Base-by-base conservation (phyloP, 64 coral and sea anemone genomes). In the Catalaphyllia jardinei region DNA sequence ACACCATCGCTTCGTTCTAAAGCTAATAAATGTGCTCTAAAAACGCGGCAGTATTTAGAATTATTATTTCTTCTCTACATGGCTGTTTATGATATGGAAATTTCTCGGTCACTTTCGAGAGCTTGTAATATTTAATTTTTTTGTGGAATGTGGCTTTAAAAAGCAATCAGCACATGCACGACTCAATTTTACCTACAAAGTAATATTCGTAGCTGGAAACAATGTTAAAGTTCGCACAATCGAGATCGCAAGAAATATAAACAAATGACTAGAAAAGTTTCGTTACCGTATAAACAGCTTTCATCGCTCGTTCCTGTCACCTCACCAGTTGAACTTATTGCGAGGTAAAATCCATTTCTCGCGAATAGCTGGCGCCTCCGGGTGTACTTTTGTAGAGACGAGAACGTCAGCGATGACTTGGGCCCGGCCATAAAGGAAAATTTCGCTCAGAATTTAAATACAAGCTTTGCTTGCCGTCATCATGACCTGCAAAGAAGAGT, bases 311-410 rank as follows among this genome's bases (percentile, higher is more conserved):
- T 99, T 51, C 82, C 89, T 5, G 88, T 80, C 52, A 99, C 91
- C 38, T 76, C 84, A 51, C 97, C 97, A 42, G 80, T 95, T 31
- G 81, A 25, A 33, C 65, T 87, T 62, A 99, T 93, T 71, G 95
- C 94, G 19, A 99, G 87, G 75, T 93, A 99, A 90, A 93, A 95
- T 19, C 94, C 97, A 86, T 88, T 90, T 42, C 88, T 92, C 0
- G 87, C 87, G 55, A 79, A 88, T n/a, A 99, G 52, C 75, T 88
- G 89, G 62, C 97, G 87, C 38, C 71, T 95, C 29, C 97, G 76
- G 30, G 90, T 91, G 71, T 99, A 99, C 42, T 99, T 99, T 28
- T 91, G 87, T 49, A 99, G 93, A 8, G 92, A 93, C 0, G 97
- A 71, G 30, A 85, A 85, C 22, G 62, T 71, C 18, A 85, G 29